Evolutionary conservation across 2,888 invertebrate species (phyloP), one percentile per base, ranked within the genome.

Genomic region (Erebia palarica): DNA sequence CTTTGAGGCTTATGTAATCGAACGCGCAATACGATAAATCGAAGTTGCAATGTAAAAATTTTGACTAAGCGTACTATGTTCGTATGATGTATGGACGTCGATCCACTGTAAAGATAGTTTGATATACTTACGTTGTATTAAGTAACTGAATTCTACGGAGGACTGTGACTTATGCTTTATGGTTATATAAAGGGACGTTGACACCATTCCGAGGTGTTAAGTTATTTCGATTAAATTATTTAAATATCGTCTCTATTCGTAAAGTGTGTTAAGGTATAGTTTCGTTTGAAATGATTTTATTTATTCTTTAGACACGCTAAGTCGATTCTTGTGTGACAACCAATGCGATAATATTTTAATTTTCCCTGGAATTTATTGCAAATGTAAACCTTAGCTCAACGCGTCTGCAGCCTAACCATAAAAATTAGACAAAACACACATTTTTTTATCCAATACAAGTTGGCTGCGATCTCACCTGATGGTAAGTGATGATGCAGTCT

Each of bases 121-220:
- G 7, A 7, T 36, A 36, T 36, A 36, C 36, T 36, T 36, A 7
- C 36, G 36, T 7, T 7, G 7, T 5, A 7, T 7, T 36, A 18
- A 3, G 18, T 11, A 63, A 42, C 68, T 65, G 66, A 69, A 71
- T 73, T 68, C 71, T 71, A 72, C 13, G 63, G 63, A 72, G 63
- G 72, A 65, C 60, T 60, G 60, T 60, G 44, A 44, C 61, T 61
- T 47, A 60, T 71, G 71, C 58, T 47, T 69, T 71, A 73, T 70
- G 70, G 68, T 68, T 73, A 71, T 66, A 71, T 71, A 69, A 73
- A 71, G 67, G 87, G 84, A 85, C 86, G 73, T 82, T 82, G 86
- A 81, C 88, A 83, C 84, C 83, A 84, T 84, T 86, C 80, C 79
- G 75, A 73, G 61, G 72, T 74, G 76, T 77, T 70, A 71, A 73